Conservation (phyloP, 2,888 invertebrate species). For the Metallyticus violacea region DNA sequence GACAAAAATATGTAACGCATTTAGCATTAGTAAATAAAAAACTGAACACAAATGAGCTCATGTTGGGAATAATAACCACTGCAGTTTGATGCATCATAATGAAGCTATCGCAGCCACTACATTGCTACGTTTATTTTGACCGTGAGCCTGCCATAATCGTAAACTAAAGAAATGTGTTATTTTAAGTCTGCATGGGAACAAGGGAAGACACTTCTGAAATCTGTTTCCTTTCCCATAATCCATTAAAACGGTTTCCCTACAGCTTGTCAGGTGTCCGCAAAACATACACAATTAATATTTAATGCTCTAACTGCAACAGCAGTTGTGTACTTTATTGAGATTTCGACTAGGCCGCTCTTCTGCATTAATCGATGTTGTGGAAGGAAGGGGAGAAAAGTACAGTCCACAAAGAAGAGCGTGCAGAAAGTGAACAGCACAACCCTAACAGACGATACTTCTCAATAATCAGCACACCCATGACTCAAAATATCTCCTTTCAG, state of each 20-base stretch:
- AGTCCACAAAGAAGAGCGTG: not conserved
- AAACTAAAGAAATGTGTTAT: not conserved
- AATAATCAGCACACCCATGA: no score
- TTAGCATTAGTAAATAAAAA: no score
- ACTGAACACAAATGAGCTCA: no score
- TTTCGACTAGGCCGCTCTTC: not conserved
- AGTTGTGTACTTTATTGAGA: not conserved
- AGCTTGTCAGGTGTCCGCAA: not conserved
- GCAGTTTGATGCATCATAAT: no score
- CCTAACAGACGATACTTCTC: no score
- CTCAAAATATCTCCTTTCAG: no score
- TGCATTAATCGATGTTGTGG: not conserved
- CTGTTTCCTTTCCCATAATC: not conserved
- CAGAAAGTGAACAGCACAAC: no score
- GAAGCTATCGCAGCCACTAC: no score
- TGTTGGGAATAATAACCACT: no score
- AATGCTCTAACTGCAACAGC: not conserved
- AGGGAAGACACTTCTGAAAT: not conserved
- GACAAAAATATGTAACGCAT: no score
- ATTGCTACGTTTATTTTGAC: not conserved
- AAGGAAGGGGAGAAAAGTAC: not conserved
- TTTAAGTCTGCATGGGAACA: not conserved
- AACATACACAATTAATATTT: conserved; percentile 2
- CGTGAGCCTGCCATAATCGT: not conserved
- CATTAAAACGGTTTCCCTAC: not conserved